Base-by-base conservation (phyloP, 1,140 invertebrate species). In the Macrosteles quadrilineatus region DNA sequence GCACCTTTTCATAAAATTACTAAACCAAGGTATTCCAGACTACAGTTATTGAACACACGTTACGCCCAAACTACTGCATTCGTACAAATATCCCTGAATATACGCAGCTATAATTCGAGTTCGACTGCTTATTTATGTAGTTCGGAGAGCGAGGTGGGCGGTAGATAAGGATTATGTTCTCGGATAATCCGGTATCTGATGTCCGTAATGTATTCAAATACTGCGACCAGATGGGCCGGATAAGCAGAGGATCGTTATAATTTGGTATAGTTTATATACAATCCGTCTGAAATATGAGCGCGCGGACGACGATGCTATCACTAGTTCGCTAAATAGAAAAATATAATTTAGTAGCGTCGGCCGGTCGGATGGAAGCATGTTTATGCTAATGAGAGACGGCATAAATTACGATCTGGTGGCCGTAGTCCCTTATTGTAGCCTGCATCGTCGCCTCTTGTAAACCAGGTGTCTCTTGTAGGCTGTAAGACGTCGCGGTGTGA, bases 251-350 rank as follows among this genome's bases (percentile, higher is more conserved):
- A 4, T 50, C 21, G 47, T 50, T 50, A 50, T 50, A 50, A 50
- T 50, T 50, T 23, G 47, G 47, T 50, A 50, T 50, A 50, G 47
- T 50, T 50, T 50, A 50, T 50, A 50, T 50, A 50, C 47, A 50
- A 50, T 50, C 47, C 21, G 47, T 50, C 47, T 36, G 32, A 36
- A 36, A 36, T 36, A 36, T 36, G 32, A 14, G 32, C 47, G 17
- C 17, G 47, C 47, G 17, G 47, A 50, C 21, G 47, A 23, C 17
- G 47, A 50, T 50, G 17, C 17, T 50, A 50, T 50, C 47, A 50
- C 47, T 50, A 50, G 17, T 50, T 50, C 47, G 47, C 47, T 50
- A 50, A 50, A 50, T 50, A 50, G 47, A 50, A 50, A 36, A 50
- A 50, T 50, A 50, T 50, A 50, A 50, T 50, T 50, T 50, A 50